A percentile compares a stretch with the other conserved stretches of the same genome.
Conservation (phyloP, 1,140 invertebrate species). For the Temnothorax longispinosus region DNA sequence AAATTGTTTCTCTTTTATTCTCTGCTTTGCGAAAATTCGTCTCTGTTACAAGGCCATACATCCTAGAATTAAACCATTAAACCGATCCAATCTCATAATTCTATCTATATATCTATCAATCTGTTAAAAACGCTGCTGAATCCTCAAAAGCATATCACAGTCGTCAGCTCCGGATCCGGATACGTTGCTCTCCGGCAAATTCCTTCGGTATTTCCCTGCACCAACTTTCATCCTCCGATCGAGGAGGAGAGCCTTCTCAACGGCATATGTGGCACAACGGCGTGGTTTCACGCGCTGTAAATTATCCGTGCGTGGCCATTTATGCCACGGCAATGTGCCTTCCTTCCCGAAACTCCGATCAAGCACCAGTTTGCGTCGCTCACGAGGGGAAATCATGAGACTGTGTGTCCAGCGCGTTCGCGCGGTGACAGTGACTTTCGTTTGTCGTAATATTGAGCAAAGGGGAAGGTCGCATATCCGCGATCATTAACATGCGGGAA, state of each 20-base stretch:
- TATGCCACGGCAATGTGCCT: not conserved
- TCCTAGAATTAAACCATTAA: not conserved
- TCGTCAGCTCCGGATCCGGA: not conserved
- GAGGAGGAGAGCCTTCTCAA: not conserved
- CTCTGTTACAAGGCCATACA: not conserved
- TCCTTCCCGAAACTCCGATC: constrained; percentile 7
- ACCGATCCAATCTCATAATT: not conserved
- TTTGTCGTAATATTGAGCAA: constrained; percentile 31
- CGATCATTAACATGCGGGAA: constrained; percentile 41
- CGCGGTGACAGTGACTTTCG: constrained; percentile 49
- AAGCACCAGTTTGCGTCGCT: not conserved
- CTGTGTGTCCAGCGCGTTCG: not conserved
- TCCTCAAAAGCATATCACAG: constrained; percentile 8
- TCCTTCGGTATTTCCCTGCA: not conserved
- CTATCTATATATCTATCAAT: not conserved
- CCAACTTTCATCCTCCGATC: constrained; percentile 46
- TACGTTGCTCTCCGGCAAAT: constrained; percentile 7
- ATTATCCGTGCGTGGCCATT: constrained; percentile 35
- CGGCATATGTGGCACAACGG: constrained; percentile 32
- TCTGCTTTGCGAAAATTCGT: not conserved
- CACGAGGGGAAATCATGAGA: constrained; percentile 16
- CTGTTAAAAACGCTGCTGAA: not conserved
- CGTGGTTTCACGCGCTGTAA: constrained; percentile 44
- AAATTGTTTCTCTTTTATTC: not conserved
- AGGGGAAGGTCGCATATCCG: constrained; percentile 33